phyloP scores from a whole-genome alignment of 2,113 vertebrate species.

The Fulmarus glacialis region DNA sequence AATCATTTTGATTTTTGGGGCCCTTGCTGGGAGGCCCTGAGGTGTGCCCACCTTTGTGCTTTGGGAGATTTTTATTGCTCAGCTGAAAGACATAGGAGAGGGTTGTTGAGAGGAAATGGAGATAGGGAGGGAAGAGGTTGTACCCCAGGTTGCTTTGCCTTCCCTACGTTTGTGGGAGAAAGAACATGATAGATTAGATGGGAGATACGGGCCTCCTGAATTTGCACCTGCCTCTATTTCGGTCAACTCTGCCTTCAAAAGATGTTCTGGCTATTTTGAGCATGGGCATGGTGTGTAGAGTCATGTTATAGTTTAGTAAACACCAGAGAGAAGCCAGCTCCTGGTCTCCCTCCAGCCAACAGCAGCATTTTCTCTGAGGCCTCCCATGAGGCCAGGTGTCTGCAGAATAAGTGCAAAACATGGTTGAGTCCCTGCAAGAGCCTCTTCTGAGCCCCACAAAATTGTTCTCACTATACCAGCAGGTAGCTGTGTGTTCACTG shows the following conservation, averaged over 20 bases:
- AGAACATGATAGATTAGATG: neutral
- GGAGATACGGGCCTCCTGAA: neutral
- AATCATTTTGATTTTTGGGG: neutral
- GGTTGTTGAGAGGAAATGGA: neutral
- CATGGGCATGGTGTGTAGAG: neutral
- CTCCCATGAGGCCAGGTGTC: neutral
- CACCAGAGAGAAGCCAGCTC: neutral
- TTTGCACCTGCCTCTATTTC: neutral
- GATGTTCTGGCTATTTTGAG: neutral
- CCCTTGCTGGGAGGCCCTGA: neutral
- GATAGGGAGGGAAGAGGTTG: neutral
- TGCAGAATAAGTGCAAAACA: neutral
- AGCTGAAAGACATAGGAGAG: neutral
- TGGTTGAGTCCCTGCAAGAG: fast-evolving
- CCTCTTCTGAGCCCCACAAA: neutral
- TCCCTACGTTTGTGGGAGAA: fast-evolving
- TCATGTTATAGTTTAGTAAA: fast-evolving
- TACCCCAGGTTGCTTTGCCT: neutral
- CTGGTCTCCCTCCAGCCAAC: neutral
- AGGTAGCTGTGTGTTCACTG: neutral
- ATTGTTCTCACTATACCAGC: fast-evolving
- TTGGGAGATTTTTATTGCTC: neutral
- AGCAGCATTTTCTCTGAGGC: neutral
- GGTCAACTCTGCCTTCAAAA: neutral
- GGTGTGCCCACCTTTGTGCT: neutral